phyloP scores from a whole-genome alignment of 1,140 invertebrate genomes.

The Drosophila sproati region DNA sequence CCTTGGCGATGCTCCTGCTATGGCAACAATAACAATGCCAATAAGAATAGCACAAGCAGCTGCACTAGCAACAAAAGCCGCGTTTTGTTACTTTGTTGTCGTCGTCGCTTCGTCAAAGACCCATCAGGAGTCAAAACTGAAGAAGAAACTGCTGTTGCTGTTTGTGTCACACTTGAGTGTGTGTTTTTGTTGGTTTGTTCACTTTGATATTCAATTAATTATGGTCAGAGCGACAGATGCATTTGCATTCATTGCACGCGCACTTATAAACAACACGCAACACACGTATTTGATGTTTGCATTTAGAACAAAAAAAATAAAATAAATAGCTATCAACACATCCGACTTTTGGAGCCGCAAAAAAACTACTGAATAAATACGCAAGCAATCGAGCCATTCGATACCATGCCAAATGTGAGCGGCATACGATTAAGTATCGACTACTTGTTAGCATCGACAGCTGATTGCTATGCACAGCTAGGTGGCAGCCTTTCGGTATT shows the following conservation, averaged over 20 bases:
- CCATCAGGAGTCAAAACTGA: background rate
- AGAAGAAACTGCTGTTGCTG: background rate
- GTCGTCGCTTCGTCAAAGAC: background rate
- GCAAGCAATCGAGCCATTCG: conserved; percentile 38
- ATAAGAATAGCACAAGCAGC: no score
- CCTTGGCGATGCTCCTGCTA: background rate
- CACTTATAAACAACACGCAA: conserved; percentile 52
- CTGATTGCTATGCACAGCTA: conserved; percentile 7
- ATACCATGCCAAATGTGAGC: conserved; percentile 31
- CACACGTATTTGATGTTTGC: conserved; percentile 44
- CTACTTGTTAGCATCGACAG: conserved; percentile 38
- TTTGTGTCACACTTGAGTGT: conserved; percentile 25
- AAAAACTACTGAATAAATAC: conserved; percentile 52
- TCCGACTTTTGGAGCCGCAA: conserved; percentile 54
- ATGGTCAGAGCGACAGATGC: conserved; percentile 10
- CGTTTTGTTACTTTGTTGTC: conserved; percentile 34
- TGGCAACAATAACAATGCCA: conserved; percentile 11
- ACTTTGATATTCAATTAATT: conserved; percentile 3
- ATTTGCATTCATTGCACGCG: conserved; percentile 28
- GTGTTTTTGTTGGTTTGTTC: conserved; percentile 1
- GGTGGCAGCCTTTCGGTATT: conserved; percentile 18
- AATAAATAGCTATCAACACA: conserved; percentile 51
- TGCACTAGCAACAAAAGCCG: conserved; percentile 13
- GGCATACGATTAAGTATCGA: conserved; percentile 26
- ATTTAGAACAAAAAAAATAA: conserved; percentile 57